Percentiles rank a stretch among this genome's conserved stretches.
Evolutionary conservation across 1,140 invertebrate genomes (phyloP).

Genomic region (Whitmania pigra): DNA sequence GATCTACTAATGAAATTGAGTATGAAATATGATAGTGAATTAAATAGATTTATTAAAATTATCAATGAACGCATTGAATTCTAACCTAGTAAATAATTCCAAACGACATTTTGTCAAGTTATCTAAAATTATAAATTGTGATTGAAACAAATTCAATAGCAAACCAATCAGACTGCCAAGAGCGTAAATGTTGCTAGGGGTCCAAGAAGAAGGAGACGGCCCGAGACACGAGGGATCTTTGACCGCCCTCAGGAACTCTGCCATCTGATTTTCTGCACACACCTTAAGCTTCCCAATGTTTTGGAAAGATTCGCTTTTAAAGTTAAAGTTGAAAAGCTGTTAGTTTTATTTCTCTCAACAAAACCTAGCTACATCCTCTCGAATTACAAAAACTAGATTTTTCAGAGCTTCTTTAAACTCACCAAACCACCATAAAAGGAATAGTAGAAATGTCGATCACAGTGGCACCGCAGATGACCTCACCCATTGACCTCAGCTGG

Average conservation of each 20-base stretch:
- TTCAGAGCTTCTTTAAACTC: neutral
- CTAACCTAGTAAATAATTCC: no score
- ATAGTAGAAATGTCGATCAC: neutral
- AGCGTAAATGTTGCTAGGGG: neutral
- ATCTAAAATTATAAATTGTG: no score
- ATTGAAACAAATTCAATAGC: no score
- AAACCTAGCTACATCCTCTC: no score
- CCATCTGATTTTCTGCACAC: neutral
- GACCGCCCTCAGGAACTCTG: neutral
- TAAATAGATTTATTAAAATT: conserved; percentile 7
- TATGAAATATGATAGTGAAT: neutral
- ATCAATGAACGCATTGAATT: neutral
- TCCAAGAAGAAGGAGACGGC: neutral
- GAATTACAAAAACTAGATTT: neutral
- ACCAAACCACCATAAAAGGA: neutral
- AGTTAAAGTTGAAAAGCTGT: neutral
- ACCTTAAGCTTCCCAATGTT: neutral
- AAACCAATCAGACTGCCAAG: neutral
- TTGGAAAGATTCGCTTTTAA: neutral
- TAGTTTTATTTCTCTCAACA: no score
- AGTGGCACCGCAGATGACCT: conserved; percentile 6
- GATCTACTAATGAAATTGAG: no score
- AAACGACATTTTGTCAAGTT: no score
- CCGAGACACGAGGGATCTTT: neutral
- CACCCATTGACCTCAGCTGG: conserved; percentile 10